A percentile compares a stretch with the other conserved stretches of the same genome.
phyloP scores from a whole-genome alignment of 2,113 vertebrate species.

The Cairina moschata region DNA sequence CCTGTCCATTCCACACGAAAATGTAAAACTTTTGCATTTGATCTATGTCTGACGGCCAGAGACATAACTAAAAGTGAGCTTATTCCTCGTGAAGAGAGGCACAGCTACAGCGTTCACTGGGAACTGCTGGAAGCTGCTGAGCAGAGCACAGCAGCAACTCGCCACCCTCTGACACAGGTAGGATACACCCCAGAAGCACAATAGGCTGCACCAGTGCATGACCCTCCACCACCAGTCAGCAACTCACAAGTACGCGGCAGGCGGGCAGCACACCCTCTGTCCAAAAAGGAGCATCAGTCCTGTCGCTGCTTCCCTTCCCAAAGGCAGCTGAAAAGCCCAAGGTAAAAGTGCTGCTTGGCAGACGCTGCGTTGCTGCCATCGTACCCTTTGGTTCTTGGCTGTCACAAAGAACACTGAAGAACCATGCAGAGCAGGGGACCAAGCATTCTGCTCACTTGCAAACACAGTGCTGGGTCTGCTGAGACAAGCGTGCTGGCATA shows the following conservation, averaged over 20 bases:
- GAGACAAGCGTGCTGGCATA: not conserved
- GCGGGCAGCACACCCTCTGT: not conserved
- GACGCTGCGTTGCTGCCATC: not conserved
- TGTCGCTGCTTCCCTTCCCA: not conserved
- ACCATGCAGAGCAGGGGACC: no score
- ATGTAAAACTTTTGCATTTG: not conserved
- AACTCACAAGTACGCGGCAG: fast-evolving
- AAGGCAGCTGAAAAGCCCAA: not conserved
- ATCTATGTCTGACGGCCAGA: not conserved
- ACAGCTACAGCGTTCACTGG: not conserved
- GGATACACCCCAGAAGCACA: not conserved
- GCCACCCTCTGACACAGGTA: not conserved
- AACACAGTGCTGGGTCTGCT: not conserved
- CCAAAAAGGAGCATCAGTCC: not conserved
- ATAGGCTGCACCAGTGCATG: not conserved
- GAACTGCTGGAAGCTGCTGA: not conserved
- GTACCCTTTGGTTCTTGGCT: not conserved
- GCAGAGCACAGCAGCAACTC: not conserved
- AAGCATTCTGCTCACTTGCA: not conserved
- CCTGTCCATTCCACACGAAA: not conserved
- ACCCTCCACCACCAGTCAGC: not conserved
- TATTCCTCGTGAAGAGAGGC: not conserved
- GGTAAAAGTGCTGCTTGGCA: not conserved
- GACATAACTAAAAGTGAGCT: not conserved
- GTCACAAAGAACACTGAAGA: not conserved